Evolutionary conservation across 2,797 vertebrate species (phyloP).

Genomic region (Denticeps clupeoides): DNA sequence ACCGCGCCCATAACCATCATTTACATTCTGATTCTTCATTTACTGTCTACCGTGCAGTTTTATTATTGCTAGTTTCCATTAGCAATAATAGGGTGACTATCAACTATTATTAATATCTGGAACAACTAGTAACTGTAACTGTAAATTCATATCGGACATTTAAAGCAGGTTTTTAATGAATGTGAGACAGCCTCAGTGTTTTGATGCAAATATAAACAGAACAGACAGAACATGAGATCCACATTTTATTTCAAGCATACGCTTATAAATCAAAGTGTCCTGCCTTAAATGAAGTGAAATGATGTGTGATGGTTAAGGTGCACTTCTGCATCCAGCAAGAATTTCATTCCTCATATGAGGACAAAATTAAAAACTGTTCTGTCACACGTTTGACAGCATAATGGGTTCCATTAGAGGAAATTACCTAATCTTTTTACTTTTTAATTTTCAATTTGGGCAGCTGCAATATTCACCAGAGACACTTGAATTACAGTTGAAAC

Average conservation of each 20-base stretch:
- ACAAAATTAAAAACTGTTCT: conserved; percentile 33
- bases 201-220: conserved; percentile 2
- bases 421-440: conserved; percentile 28
- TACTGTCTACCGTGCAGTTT: no score
- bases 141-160: no score
- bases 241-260: conserved; percentile 1
- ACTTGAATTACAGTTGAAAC: conserved; percentile 42
- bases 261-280: conserved; percentile 25
- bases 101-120: no score
- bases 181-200: no score
- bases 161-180: no score
- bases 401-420: conserved; percentile 42
- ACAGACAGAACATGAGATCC: conserved; percentile 1
- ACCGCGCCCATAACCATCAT: no score
- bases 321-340: conserved; percentile 22
- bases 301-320: conserved; percentile 39
- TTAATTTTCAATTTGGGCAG: conserved; percentile 47
- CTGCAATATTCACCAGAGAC: conserved; percentile 38
- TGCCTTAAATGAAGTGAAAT: conserved; percentile 45
- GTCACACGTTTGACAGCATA: conserved; percentile 33
- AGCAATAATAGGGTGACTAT: no score
- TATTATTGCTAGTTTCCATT: no score
- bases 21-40: no score
- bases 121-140: no score
- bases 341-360: conserved; percentile 20